A percentile compares a stretch with the other conserved stretches of the same genome.
Evolutionary conservation across 1,140 invertebrate species (phyloP).

Genomic region (Micrasema minimum): DNA sequence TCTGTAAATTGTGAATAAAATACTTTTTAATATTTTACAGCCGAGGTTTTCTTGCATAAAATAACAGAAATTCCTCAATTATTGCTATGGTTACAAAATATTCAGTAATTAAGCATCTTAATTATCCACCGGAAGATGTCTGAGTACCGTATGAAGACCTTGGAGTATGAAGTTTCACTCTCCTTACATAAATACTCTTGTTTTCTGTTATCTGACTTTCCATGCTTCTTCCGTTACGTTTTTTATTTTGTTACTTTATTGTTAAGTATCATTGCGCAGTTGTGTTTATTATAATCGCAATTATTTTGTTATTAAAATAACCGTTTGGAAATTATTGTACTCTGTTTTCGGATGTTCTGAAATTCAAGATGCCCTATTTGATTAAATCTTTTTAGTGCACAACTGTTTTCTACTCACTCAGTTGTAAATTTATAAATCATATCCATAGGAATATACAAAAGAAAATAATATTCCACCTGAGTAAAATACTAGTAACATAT

Average conservation of each 20-base stretch:
- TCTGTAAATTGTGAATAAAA: not conserved
- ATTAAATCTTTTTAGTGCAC: not conserved
- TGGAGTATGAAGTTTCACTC: constrained; percentile 38
- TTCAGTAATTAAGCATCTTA: constrained; percentile 45
- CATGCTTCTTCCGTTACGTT: constrained; percentile 28
- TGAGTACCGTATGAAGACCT: constrained; percentile 35
- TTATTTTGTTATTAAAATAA: constrained; percentile 10
- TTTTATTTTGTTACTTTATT: constrained; percentile 12
- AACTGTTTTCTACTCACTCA: not conserved
- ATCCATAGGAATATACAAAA: no score
- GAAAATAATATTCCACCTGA: no score
- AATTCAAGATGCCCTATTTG: not conserved
- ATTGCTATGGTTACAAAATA: constrained; percentile 23
- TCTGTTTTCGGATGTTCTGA: not conserved
- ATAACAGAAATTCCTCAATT: constrained; percentile 17
- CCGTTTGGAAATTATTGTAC: not conserved
- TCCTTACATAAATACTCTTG: constrained; percentile 1
- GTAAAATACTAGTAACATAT: not conserved
- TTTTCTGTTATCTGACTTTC: constrained; percentile 32
- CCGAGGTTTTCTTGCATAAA: constrained; percentile 9
- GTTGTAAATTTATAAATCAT: not conserved
- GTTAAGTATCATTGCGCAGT: constrained; percentile 19
- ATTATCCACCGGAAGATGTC: constrained; percentile 50
- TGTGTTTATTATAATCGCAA: constrained; percentile 8
- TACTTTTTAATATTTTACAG: not conserved